Percentiles rank a stretch among this genome's conserved stretches.
Conservation (phyloP, 1,140 invertebrate species). For the Bombus polaris region DNA sequence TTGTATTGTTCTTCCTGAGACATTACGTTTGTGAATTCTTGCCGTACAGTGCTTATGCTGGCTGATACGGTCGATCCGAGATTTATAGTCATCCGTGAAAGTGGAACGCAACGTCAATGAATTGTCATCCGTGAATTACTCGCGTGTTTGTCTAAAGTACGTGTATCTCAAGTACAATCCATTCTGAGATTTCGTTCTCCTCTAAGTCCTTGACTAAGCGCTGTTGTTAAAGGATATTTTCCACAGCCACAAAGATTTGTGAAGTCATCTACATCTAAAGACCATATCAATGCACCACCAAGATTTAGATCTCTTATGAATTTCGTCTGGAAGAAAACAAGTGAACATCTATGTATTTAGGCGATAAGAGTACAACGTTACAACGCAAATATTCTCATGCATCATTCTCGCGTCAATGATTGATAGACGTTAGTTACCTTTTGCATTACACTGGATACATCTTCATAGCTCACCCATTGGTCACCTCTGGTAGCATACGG, state of each 20-base stretch:
- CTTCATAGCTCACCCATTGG: slow-evolving; percentile 97
- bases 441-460: slow-evolving; percentile 87
- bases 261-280: slow-evolving; percentile 95
- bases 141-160: not conserved
- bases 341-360: not conserved
- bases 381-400: not conserved
- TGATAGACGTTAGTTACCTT: slow-evolving; percentile 84
- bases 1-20: not conserved
- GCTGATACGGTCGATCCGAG: not conserved
- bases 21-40: not conserved
- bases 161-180: slow-evolving; percentile 53
- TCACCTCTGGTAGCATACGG: slow-evolving; percentile 90
- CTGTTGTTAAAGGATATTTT: slow-evolving; percentile 88
- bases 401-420: not conserved
- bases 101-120: slow-evolving; percentile 4
- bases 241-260: slow-evolving; percentile 90
- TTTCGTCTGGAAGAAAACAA: slow-evolving; percentile 69
- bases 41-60: not conserved
- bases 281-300: slow-evolving; percentile 94
- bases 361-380: not conserved
- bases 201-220: slow-evolving; percentile 84
- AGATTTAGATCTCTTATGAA: slow-evolving; percentile 86
- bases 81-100: not conserved
- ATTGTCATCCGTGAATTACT: slow-evolving; percentile 2
- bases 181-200: slow-evolving; percentile 14